Evolutionary conservation across 2,797 vertebrate species (phyloP).

Genomic region (Notamacropus eugenii): DNA sequence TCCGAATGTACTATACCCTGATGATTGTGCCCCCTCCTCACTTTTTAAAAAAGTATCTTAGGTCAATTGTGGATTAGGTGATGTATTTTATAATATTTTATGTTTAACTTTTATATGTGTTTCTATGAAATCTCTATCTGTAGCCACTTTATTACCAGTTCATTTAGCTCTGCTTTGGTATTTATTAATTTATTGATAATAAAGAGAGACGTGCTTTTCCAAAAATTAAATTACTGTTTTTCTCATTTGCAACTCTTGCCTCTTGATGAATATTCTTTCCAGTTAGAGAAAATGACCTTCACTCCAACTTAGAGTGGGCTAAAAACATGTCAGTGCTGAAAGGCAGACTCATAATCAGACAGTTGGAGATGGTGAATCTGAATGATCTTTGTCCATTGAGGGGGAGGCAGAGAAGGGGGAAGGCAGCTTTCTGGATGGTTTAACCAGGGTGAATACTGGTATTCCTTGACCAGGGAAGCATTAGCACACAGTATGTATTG

Average conservation of each 20-base stretch:
- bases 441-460: not conserved
- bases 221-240: constrained; percentile 42
- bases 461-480: not conserved
- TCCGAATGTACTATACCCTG: not conserved
- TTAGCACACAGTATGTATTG: not conserved
- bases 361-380: not conserved
- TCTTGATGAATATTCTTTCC: not conserved
- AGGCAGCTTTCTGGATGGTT: constrained; percentile 10
- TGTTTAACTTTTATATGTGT: not conserved
- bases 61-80: not conserved
- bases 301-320: constrained; percentile 26
- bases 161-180: not conserved
- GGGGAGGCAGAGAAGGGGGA: not conserved
- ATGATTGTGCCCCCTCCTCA: not conserved
- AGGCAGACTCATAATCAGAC: not conserved
- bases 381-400: not conserved
- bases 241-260: constrained; percentile 44
- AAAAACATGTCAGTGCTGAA: constrained; percentile 4
- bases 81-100: not conserved
- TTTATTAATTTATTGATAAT: constrained; percentile 32
- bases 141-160: not conserved
- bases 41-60: not conserved
- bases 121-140: constrained; percentile 7
- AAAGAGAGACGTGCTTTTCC: constrained; percentile 20
- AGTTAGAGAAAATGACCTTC: constrained; percentile 44